phyloP scores from a whole-genome alignment of 1,140 invertebrate genomes.

The Coptotermes formosanus region DNA sequence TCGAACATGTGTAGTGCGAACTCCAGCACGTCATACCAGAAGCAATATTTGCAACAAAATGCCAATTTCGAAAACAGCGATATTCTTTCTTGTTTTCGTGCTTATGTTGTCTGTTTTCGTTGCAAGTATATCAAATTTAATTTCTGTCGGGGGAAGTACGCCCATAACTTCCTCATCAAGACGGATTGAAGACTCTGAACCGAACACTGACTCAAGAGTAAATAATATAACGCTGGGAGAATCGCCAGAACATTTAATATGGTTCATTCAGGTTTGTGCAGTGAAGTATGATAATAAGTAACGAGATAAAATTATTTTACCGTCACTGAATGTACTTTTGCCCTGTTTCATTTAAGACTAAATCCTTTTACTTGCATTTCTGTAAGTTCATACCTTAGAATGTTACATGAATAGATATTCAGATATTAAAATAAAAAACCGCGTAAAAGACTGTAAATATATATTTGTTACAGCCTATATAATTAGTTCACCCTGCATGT shows the following conservation, averaged over 20 bases:
- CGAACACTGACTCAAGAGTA: background rate
- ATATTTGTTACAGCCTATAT: too few relatives aligned
- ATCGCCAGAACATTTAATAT: slow-evolving; percentile 25
- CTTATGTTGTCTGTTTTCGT: slow-evolving; percentile 26
- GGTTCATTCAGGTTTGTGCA: slow-evolving; percentile 30
- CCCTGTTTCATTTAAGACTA: too few relatives aligned
- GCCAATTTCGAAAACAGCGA: slow-evolving; percentile 26
- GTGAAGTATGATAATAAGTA: background rate
- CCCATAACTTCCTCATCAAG: background rate
- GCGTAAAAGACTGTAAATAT: too few relatives aligned
- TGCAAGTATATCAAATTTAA: slow-evolving; percentile 29
- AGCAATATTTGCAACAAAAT: slow-evolving; percentile 25
- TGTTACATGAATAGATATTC: too few relatives aligned
- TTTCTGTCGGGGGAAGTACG: background rate
- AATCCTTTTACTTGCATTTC: background rate
- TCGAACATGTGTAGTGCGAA: background rate
- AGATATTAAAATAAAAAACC: too few relatives aligned
- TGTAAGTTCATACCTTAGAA: background rate
- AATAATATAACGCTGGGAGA: background rate
- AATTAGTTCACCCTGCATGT: too few relatives aligned
- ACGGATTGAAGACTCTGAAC: background rate
- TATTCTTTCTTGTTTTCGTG: slow-evolving; percentile 27
- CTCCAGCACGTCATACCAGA: background rate
- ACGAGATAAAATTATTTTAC: background rate
- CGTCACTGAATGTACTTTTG: too few relatives aligned